phyloP scores from a whole-genome alignment of 2,888 invertebrate species.

The Andrena bicolor region DNA sequence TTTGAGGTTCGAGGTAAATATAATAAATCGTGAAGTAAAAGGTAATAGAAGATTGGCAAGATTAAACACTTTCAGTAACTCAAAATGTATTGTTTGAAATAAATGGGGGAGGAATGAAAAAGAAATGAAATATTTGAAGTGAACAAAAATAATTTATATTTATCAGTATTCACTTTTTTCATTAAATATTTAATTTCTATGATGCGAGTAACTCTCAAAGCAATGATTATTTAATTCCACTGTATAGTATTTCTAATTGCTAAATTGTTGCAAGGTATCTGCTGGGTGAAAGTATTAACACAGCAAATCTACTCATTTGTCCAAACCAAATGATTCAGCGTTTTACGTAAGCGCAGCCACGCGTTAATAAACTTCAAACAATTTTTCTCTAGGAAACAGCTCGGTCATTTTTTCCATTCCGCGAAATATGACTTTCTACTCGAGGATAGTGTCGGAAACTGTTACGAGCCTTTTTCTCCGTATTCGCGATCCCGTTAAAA shows the following conservation, averaged over 20 bases:
- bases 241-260: not conserved
- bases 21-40: no score
- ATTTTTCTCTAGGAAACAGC: not conserved
- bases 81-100: no score
- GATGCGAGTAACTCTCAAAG: no score
- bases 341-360: not conserved
- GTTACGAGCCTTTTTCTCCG: conserved; percentile 24
- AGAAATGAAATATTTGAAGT: no score
- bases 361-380: not conserved
- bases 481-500: conserved; percentile 24
- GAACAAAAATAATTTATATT: not conserved
- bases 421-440: conserved; percentile 50
- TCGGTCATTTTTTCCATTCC: conserved; percentile 17
- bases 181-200: no score
- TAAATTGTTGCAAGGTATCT: not conserved
- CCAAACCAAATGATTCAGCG: not conserved
- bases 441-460: conserved; percentile 23
- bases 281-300: not conserved
- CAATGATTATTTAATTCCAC: no score
- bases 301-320: not conserved
- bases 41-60: no score
- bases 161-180: no score
- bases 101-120: no score
- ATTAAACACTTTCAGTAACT: no score
- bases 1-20: no score